A percentile compares a stretch with the other conserved stretches of the same genome.
These are phyloP conservation scores for Latrodectus geometricus DNA, from an alignment of 1,140 invertebrate species.

Conservation along the genomic window DNA sequence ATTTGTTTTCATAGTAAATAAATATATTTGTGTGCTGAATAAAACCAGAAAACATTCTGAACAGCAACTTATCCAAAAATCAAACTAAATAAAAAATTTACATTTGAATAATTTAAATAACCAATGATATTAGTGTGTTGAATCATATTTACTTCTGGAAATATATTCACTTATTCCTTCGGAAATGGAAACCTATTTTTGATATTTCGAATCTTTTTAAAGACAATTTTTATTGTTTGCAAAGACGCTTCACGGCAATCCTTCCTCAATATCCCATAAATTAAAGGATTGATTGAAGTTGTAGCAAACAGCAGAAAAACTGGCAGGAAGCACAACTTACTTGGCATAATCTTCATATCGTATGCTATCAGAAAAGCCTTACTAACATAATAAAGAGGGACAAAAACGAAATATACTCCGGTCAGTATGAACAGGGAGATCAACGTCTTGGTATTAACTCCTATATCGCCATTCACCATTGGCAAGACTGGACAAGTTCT, in stretches of 20 bases:
- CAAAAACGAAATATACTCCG: conserved; percentile 5
- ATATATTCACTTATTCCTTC: no score
- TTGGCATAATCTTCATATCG: background rate
- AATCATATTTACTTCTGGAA: no score
- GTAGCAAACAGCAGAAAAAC: background rate
- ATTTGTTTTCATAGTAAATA: no score
- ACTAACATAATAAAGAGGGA: background rate
- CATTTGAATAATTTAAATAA: no score
- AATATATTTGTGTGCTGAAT: no score
- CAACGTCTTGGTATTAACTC: background rate
- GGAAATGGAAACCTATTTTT: no score
- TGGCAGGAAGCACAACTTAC: background rate
- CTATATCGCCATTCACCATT: background rate
- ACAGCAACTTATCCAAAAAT: no score
- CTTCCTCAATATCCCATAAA: conserved; percentile 20
- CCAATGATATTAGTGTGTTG: no score
- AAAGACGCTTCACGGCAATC: conserved; percentile 22
- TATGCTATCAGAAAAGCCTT: background rate
- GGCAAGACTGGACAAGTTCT: background rate
- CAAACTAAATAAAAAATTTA: no score
- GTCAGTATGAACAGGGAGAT: conserved; percentile 16
- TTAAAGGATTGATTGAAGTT: conserved; percentile 24
- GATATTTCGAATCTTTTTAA: background rate
- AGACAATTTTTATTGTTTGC: background rate
- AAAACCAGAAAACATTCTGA: no score